phyloP scores from a whole-genome alignment of 2,113 vertebrate species.

The Aegithalos caudatus region DNA sequence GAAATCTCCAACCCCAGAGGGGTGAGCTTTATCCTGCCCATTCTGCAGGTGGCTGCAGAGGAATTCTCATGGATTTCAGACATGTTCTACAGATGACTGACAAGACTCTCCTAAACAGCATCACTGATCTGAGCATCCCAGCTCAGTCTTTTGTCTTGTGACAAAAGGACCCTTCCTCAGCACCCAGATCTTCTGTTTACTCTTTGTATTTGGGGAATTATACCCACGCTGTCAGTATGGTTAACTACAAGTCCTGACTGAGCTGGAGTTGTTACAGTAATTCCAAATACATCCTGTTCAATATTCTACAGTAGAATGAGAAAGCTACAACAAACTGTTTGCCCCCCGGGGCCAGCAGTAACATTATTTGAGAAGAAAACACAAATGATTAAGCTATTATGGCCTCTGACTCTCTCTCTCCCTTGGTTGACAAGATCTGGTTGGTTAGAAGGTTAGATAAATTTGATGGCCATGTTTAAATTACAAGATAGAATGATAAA shows the following conservation, averaged over 20 bases:
- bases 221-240: background rate
- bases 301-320: background rate
- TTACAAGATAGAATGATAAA: background rate
- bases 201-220: background rate
- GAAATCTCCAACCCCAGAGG: background rate
- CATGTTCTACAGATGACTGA: accelerated
- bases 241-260: background rate
- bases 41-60: background rate
- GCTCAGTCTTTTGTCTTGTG: background rate
- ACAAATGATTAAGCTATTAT: background rate
- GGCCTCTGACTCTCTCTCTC: background rate
- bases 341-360: background rate
- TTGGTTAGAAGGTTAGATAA: background rate
- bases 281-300: background rate
- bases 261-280: background rate
- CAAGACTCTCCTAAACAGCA: background rate
- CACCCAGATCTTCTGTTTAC: background rate
- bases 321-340: background rate
- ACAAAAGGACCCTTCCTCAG: background rate
- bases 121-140: accelerated
- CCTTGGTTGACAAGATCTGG: background rate
- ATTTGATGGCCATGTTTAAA: background rate
- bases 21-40: background rate
- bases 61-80: background rate
- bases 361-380: background rate